Percentiles rank a stretch among this genome's conserved stretches.
Conservation (phyloP, 2,113 vertebrate species). For the Aramus guarauna region DNA sequence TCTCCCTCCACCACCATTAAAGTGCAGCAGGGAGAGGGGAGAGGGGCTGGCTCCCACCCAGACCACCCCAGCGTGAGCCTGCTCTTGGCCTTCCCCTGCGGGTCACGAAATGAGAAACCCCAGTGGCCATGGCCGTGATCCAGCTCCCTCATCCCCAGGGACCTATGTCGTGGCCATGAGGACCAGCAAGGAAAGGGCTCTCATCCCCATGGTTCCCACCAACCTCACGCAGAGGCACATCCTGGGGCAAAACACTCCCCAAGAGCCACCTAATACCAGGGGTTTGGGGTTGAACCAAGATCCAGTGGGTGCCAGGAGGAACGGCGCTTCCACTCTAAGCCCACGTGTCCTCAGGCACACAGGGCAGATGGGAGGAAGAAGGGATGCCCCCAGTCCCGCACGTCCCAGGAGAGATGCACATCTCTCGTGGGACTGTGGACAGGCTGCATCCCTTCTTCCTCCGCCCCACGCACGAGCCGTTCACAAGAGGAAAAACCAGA, state of each 20-base stretch:
- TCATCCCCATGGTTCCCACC: rapidly evolving
- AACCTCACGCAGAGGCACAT: background rate
- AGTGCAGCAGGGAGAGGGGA: conserved; percentile 58
- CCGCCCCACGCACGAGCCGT: background rate
- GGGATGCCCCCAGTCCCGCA: background rate
- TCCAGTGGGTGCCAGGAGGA: background rate
- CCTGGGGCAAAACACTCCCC: background rate
- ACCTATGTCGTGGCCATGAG: background rate
- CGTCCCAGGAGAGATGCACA: background rate
- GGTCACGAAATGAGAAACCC: background rate
- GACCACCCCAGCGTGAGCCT: background rate
- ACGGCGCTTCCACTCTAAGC: rapidly evolving
- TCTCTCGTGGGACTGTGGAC: background rate
- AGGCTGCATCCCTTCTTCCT: background rate
- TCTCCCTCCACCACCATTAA: background rate
- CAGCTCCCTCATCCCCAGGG: background rate
- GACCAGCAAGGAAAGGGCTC: background rate
- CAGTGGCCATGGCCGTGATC: rapidly evolving
- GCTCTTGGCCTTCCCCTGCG: background rate
- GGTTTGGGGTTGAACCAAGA: rapidly evolving
- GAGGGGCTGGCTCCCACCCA: background rate
- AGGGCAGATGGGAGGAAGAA: background rate
- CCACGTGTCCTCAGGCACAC: background rate
- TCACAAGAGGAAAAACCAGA: background rate
- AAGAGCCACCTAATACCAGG: rapidly evolving